A percentile compares a stretch with the other conserved stretches of the same genome.
Evolutionary conservation across 2,113 vertebrate species (phyloP).

Genomic region (Motacilla tschutschensis): DNA sequence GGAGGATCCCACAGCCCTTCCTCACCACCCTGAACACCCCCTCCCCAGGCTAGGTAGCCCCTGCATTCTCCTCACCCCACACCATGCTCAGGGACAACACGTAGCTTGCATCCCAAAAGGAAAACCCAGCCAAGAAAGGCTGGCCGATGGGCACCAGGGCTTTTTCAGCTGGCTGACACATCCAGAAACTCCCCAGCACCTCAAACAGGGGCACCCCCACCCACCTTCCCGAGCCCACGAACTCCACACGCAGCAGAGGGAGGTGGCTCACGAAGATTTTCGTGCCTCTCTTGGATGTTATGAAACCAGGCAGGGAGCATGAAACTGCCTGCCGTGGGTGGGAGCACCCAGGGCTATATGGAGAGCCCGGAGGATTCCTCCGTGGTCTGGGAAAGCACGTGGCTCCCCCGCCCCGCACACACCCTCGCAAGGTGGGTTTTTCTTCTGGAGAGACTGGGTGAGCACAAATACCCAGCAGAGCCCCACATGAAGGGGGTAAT

Average conservation of each 20-base stretch:
- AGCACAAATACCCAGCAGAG: background rate
- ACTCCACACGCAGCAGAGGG: background rate
- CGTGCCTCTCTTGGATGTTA: conserved; percentile 27
- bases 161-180: accelerated
- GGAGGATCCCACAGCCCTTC: background rate
- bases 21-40: background rate
- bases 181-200: background rate
- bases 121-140: background rate
- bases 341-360: conserved; percentile 50
- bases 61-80: background rate
- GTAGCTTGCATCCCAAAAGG: background rate
- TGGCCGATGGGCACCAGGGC: accelerated
- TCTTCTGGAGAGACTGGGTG: background rate
- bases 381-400: conserved; percentile 16
- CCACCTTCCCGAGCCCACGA: accelerated
- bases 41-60: background rate
- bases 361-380: background rate
- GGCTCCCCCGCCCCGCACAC: conserved; percentile 33
- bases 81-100: accelerated
- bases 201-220: accelerated
- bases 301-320: conserved; percentile 36
- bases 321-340: conserved; percentile 47
- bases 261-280: background rate
- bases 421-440: background rate
- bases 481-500: conserved; percentile 34